These are phyloP conservation scores for Calidris pugnax DNA, from an alignment of 2,113 vertebrate species.

Conservation along the genomic window DNA sequence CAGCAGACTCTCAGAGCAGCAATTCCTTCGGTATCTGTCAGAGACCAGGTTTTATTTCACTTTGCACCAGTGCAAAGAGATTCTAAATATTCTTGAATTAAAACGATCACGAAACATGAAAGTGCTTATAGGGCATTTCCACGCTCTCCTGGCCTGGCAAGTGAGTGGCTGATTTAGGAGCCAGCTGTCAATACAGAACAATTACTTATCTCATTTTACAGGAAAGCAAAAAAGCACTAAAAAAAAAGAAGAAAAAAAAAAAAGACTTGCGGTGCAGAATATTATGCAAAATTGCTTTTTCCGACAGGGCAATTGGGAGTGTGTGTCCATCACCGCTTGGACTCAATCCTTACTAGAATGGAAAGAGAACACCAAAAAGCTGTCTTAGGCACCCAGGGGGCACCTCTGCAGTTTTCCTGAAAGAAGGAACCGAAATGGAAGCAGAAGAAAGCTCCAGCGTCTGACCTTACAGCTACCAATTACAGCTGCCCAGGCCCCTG, in stretches of 20 bases:
- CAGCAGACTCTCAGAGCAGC: neutral
- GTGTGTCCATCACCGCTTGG: neutral
- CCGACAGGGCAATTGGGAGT: neutral
- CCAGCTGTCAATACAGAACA: conserved; percentile 20
- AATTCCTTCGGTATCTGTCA: neutral
- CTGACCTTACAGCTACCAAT: neutral
- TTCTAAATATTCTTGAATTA: conserved; percentile 4
- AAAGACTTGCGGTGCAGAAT: neutral
- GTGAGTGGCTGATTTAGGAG: conserved; percentile 6
- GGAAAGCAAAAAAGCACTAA: neutral
- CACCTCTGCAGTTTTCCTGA: neutral
- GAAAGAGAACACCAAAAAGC: neutral
- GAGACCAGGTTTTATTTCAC: neutral
- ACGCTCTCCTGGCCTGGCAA: neutral
- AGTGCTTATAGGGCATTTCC: conserved; percentile 33
- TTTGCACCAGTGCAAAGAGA: neutral
- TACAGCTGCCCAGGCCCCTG: neutral
- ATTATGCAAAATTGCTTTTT: neutral
- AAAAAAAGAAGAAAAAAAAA: neutral
- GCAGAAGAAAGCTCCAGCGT: neutral
- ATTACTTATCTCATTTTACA: conserved; percentile 6
- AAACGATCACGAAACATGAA: neutral
- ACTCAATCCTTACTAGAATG: neutral
- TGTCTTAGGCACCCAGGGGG: neutral
- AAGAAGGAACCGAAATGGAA: neutral